Conservation (phyloP, 2,888 invertebrate species). For the Pollenia griseotomentosa region DNA sequence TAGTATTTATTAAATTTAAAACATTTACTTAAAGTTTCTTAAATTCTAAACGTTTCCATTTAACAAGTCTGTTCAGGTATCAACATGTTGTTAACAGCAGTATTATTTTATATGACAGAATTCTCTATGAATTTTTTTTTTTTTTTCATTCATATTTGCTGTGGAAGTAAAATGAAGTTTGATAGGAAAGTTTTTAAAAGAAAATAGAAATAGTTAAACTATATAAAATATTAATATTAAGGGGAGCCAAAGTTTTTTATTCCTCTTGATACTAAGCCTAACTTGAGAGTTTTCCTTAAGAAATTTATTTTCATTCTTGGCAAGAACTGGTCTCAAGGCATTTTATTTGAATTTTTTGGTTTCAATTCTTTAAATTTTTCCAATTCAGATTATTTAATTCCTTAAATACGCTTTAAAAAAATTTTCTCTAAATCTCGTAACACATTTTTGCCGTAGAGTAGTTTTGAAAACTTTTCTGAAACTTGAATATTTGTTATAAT, state of each 20-base stretch:
- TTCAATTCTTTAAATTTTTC: too few relatives aligned
- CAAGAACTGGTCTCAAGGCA: too few relatives aligned
- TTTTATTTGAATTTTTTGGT: too few relatives aligned
- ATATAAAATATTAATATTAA: neutral
- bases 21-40: neutral
- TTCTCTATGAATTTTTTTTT: neutral
- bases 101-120: neutral
- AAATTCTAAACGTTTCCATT: slow-evolving; percentile 27
- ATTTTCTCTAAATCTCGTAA: neutral
- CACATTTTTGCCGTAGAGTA: slow-evolving; percentile 4
- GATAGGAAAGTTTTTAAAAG: neutral
- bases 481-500: neutral
- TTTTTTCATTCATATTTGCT: neutral
- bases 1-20: neutral
- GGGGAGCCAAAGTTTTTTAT: neutral
- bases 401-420: neutral
- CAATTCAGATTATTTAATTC: too few relatives aligned
- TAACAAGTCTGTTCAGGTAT: slow-evolving; percentile 1
- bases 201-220: neutral
- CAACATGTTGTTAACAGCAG: slow-evolving; percentile 4
- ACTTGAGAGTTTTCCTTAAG: too few relatives aligned
- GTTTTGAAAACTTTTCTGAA: neutral
- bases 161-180: neutral
- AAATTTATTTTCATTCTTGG: too few relatives aligned
- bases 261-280: too few relatives aligned